These are phyloP conservation scores for Glyphotaelius pellucidus DNA, from an alignment of 2,888 invertebrate species.

Conservation along the genomic window DNA sequence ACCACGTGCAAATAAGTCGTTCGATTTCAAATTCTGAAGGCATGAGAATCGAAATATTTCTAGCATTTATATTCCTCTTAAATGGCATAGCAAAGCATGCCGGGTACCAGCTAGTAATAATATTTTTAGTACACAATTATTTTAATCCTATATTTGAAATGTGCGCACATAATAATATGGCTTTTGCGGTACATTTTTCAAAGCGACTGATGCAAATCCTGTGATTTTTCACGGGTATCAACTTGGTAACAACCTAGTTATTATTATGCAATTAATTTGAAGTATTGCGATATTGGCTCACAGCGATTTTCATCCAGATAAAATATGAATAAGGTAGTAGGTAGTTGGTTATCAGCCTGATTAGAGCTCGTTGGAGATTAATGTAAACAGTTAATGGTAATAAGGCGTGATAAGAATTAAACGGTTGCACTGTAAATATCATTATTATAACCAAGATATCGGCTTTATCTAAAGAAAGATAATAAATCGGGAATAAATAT, in stretches of 20 bases:
- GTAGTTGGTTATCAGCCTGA: background rate
- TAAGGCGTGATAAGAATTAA: background rate
- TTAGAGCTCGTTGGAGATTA: background rate
- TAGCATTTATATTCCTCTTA: too few relatives aligned
- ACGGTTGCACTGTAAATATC: slow-evolving; percentile 2
- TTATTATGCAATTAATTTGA: background rate
- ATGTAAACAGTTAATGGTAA: background rate
- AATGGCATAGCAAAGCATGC: too few relatives aligned
- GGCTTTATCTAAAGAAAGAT: background rate
- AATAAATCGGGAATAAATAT: background rate
- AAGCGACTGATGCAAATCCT: too few relatives aligned
- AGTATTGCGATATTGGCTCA: background rate
- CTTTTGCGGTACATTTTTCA: too few relatives aligned
- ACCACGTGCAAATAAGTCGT: too few relatives aligned
- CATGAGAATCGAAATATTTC: too few relatives aligned
- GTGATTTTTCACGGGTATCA: background rate
- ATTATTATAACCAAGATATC: background rate
- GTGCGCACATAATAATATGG: too few relatives aligned
- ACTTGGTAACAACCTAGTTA: background rate
- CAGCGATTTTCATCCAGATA: background rate
- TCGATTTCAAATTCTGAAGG: too few relatives aligned
- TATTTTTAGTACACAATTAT: too few relatives aligned
- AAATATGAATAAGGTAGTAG: background rate
- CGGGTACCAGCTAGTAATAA: too few relatives aligned
- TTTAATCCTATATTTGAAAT: too few relatives aligned